Percentiles rank a stretch among this genome's conserved stretches.
Conservation (phyloP, 2,888 invertebrate genomes). For the Salticus scenicus region DNA sequence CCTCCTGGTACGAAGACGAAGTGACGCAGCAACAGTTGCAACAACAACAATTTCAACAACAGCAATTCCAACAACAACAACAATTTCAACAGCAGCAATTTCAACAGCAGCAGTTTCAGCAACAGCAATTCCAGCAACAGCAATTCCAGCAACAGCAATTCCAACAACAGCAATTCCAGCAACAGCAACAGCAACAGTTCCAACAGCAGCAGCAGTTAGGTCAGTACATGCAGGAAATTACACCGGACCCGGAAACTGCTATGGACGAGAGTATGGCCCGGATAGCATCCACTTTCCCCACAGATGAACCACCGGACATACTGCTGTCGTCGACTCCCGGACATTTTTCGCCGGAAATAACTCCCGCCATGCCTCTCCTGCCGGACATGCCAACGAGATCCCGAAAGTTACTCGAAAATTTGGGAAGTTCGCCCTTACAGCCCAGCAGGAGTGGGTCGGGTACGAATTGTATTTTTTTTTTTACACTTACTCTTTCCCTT, state of each 20-base stretch:
- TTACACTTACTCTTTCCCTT: no score
- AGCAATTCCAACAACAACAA: conserved; percentile 13
- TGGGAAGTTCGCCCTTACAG: conserved; percentile 76
- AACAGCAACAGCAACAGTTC: background rate
- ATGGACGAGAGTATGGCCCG: conserved; percentile 78
- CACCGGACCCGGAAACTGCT: conserved; percentile 73
- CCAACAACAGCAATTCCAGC: background rate
- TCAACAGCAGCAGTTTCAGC: background rate
- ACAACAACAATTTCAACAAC: background rate
- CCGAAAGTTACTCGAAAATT: conserved; percentile 78
- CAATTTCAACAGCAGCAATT: background rate
- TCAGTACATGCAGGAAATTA: background rate
- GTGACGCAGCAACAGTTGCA: background rate
- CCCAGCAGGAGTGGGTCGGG: conserved; percentile 57
- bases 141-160: no score
- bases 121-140: no score
- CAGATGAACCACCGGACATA: conserved; percentile 75
- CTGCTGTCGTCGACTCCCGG: conserved; percentile 71
- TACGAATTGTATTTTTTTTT: no score
- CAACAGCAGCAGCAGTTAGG: conserved; percentile 23
- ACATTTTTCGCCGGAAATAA: conserved; percentile 72
- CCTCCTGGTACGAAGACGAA: conserved; percentile 39
- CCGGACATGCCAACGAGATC: conserved; percentile 80
- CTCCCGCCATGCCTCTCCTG: conserved; percentile 80
- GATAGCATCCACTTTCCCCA: conserved; percentile 77